These are phyloP conservation scores for Bombyx mandarina DNA, from an alignment of 1,140 invertebrate species.

Conservation along the genomic window DNA sequence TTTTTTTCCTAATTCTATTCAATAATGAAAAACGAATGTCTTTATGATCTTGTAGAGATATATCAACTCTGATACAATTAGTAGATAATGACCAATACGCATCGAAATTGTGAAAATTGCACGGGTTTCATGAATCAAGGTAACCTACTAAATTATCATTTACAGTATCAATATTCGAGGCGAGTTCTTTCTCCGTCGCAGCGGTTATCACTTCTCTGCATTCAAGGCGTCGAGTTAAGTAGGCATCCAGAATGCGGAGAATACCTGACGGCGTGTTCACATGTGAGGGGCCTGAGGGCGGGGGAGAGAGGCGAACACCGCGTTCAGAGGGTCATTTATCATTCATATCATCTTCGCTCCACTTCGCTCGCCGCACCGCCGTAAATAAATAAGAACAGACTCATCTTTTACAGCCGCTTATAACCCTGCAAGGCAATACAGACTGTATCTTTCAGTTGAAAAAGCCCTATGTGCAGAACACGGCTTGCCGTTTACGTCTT, in stretches of 20 bases:
- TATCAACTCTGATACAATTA: too few species aligned
- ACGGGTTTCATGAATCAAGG: too few species aligned
- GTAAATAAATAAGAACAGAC: conserved; percentile 71
- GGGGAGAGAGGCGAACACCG: conserved; percentile 22
- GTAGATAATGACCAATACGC: too few species aligned
- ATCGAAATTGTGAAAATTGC: too few species aligned
- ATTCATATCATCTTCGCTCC: conserved; percentile 71
- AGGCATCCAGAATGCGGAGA: conserved; percentile 43
- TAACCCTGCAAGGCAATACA: conserved; percentile 6
- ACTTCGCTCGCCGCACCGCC: conserved; percentile 69
- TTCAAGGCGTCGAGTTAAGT: conserved; percentile 33
- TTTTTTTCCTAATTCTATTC: too few species aligned
- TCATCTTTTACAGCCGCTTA: conserved; percentile 67
- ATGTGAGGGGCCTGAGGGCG: conserved; percentile 43
- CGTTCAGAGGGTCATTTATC: conserved; percentile 67
- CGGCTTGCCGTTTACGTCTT: conserved; percentile 18
- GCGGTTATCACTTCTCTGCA: conserved; percentile 39
- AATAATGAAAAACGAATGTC: too few species aligned
- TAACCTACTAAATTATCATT: conserved; percentile 4
- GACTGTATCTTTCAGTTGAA: background rate
- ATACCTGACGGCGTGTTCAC: conserved; percentile 54
- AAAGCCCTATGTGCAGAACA: background rate
- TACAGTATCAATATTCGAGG: conserved; percentile 35
- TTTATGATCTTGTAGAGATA: too few species aligned
- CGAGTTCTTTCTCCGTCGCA: conserved; percentile 33